These are phyloP conservation scores for Aplodontia rufa DNA, from an alignment of 2,113 vertebrate genomes.

Conservation along the genomic window DNA sequence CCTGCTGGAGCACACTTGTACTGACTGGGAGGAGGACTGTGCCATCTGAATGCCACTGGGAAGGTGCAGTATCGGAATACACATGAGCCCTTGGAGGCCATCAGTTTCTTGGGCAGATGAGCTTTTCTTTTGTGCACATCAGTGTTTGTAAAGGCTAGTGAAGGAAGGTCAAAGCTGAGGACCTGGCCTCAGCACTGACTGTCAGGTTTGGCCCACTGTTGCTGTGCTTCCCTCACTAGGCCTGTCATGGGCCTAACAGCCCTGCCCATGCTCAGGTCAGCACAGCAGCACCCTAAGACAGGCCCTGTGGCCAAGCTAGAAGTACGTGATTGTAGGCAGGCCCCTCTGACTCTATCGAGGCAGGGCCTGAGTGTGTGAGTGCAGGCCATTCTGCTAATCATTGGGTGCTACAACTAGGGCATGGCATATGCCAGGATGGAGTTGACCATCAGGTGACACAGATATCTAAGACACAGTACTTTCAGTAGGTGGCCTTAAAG, in stretches of 20 bases:
- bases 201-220: neutral
- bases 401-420: neutral
- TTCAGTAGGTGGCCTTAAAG: neutral
- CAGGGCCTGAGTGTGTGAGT: neutral
- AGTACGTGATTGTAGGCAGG: neutral
- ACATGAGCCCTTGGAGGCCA: neutral
- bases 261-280: neutral
- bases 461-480: neutral
- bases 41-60: accelerated
- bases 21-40: neutral
- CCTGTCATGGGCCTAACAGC: no score
- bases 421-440: accelerated
- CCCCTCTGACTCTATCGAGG: accelerated
- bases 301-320: neutral
- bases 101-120: no score
- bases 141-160: neutral
- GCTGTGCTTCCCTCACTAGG: neutral
- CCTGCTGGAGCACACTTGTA: slow-evolving; percentile 1
- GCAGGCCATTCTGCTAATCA: neutral
- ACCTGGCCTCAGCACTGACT: neutral
- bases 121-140: neutral
- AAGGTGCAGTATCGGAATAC: neutral
- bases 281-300: no score
- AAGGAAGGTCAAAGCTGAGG: neutral
- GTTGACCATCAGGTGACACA: neutral